Evolutionary conservation across 1,140 invertebrate genomes (phyloP).

Genomic region (Coelopa frigida): DNA sequence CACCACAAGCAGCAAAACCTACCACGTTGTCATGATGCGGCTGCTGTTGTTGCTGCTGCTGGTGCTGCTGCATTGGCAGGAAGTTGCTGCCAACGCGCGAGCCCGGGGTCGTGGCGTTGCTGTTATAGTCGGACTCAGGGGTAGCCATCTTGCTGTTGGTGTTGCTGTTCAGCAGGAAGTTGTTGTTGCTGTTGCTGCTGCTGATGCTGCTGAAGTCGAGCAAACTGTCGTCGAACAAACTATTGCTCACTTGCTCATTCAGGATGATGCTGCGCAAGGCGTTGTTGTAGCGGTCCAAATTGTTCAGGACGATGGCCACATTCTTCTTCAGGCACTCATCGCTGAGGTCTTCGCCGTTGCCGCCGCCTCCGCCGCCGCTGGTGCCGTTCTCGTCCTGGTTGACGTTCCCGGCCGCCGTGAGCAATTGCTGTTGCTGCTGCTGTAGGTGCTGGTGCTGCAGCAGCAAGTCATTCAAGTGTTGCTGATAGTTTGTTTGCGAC

Average conservation of each 20-base stretch:
- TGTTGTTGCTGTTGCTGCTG: constrained; percentile 18
- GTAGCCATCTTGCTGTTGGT: constrained; percentile 26
- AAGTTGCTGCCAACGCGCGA: constrained; percentile 25
- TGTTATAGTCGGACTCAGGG: constrained; percentile 56
- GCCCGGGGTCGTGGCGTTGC: constrained; percentile 46
- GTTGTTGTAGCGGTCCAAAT: constrained; percentile 42
- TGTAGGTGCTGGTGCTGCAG: constrained; percentile 39
- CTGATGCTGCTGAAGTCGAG: constrained; percentile 22
- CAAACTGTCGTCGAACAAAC: constrained; percentile 18
- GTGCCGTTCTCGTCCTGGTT: background rate
- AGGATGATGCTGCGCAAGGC: constrained; percentile 40
- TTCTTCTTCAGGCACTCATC: constrained; percentile 43
- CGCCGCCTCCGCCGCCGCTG: constrained; percentile 12
- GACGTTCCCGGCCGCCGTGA: constrained; percentile 12
- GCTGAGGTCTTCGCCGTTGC: constrained; percentile 32
- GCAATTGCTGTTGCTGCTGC: constrained; percentile 34
- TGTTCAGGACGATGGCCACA: constrained; percentile 43
- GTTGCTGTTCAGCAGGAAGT: constrained; percentile 6
- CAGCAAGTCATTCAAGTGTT: constrained; percentile 40
- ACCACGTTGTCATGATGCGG: constrained; percentile 11
- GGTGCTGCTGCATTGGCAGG: constrained; percentile 16
- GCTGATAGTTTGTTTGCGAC: constrained; percentile 27
- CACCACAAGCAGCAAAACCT: constrained; percentile 27
- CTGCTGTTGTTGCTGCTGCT: constrained; percentile 19
- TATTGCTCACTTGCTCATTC: constrained; percentile 39